Base-by-base conservation (phyloP, 2,797 vertebrate species). In the Falco naumanni region DNA sequence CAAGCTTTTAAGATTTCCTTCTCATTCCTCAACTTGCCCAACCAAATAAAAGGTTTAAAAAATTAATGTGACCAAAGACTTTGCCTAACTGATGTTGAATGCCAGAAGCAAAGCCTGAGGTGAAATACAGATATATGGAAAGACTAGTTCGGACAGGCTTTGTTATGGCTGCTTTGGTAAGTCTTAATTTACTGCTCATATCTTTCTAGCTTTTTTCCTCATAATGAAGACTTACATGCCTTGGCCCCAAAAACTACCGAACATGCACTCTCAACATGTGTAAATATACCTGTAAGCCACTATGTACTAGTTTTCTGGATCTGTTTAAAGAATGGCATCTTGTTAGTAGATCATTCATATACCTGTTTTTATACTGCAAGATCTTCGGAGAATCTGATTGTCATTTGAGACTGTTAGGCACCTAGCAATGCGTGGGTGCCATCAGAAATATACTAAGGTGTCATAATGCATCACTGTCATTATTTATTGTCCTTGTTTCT, bases 71-170 rank as follows among this genome's bases (percentile, higher is more conserved):
- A 97, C 89, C 93, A 89, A 95, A 88, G 68, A 91, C 43, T 92
- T 56, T 45, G 57, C 59, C 78, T 87, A 51, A 78, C 53, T 92
- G 84, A 93, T 95, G 74, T 1, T 89, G 68, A 95, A 88, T 60
- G 75, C 94, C 87, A 93, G 81, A 96, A 95, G 89, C 94, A 94
- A 96, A 94, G 72, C 91, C 88, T 69, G 64, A 84, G 82, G 87
- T 91, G 77, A 91, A 93, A 94, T 48, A 95, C 16, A 95, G 69
- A 75, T 34, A 84, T 16, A 71, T 43, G 34, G 50, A 83, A 88
- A 92, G 39, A 89, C 43, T 80, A 70, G n/a, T 86, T 80, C 93
- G 90, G 82, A 94, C 53, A 94, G 88, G n/a, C 25, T 89, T 87
- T 76, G 65, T 74, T 86, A 76, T 37, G 57, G 70, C n/a, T 56